Percentiles rank a stretch among this genome's conserved stretches.
These are phyloP conservation scores for Drusus annulatus DNA, from an alignment of 1,140 invertebrate species.

Conservation along the genomic window DNA sequence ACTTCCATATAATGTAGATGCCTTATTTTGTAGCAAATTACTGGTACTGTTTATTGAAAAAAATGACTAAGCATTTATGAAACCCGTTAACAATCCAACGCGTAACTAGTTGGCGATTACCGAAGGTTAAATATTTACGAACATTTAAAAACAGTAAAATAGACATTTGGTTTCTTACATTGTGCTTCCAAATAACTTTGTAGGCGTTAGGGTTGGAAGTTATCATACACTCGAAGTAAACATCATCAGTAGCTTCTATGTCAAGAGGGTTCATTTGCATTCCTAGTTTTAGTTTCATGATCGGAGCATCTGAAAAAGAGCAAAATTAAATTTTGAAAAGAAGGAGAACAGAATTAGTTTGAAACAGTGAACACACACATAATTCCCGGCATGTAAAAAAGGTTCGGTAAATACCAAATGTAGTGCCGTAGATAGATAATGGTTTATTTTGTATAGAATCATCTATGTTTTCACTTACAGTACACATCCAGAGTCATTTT, in stretches of 20 bases:
- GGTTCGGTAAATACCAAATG: too few relatives aligned
- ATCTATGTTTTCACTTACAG: slow-evolving; percentile 76
- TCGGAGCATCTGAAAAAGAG: slow-evolving; percentile 81
- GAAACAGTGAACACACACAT: too few relatives aligned
- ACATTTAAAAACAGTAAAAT: too few relatives aligned
- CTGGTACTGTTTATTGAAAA: too few relatives aligned
- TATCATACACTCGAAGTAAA: slow-evolving; percentile 92
- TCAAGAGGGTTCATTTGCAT: slow-evolving; percentile 89
- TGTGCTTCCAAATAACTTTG: slow-evolving; percentile 93
- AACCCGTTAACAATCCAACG: too few relatives aligned
- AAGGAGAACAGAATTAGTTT: too few relatives aligned
- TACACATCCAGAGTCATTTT: slow-evolving; percentile 86
- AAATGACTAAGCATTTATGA: too few relatives aligned
- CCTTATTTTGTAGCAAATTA: too few relatives aligned
- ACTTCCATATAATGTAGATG: too few relatives aligned
- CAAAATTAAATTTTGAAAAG: background rate
- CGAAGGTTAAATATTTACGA: too few relatives aligned
- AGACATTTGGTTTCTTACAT: slow-evolving; percentile 80
- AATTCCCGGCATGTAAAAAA: too few relatives aligned
- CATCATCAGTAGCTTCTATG: slow-evolving; percentile 92
- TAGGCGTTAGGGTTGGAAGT: slow-evolving; percentile 88
- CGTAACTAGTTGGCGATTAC: too few relatives aligned
- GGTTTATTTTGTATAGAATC: background rate
- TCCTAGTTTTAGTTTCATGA: slow-evolving; percentile 81
- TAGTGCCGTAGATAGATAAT: background rate